These are phyloP conservation scores for Oscheius myriophilus DNA, from an alignment of 2,888 invertebrate species.

Conservation along the genomic window DNA sequence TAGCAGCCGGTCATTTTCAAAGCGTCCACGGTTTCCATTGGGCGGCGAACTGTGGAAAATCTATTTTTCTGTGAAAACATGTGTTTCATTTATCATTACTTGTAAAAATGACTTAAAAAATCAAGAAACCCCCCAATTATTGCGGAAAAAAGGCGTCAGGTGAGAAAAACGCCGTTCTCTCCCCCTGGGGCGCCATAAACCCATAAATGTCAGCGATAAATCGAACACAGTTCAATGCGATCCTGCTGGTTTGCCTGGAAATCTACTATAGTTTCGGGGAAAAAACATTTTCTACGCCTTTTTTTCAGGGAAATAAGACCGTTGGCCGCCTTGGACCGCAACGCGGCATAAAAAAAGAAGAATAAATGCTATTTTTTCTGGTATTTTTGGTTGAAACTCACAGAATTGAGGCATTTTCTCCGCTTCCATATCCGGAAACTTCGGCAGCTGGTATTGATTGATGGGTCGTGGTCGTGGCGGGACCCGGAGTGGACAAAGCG, in stretches of 20 bases:
- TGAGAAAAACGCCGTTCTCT: background rate
- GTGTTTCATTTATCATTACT: no score
- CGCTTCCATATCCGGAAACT: conserved; percentile 36
- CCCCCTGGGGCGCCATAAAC: background rate
- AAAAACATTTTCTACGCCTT: conserved; percentile 4
- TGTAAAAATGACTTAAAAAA: no score
- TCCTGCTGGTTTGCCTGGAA: no score
- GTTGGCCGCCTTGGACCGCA: background rate
- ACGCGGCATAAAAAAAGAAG: background rate
- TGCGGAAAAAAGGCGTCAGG: no score
- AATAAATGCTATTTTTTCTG: background rate
- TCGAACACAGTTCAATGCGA: background rate
- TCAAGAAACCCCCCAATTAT: no score
- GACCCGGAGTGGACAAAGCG: conserved; percentile 53
- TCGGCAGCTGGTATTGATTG: conserved; percentile 68
- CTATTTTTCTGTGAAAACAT: no score
- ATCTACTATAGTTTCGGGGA: background rate
- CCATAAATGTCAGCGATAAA: no score
- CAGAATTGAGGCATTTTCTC: conserved; percentile 53
- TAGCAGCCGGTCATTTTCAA: no score
- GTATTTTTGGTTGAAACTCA: no score
- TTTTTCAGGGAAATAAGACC: background rate
- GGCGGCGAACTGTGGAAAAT: no score
- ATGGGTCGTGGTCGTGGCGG: conserved; percentile 65
- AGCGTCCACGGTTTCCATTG: no score